Evolutionary conservation across 1,140 invertebrate genomes (phyloP), one percentile per base, ranked within the genome.

Genomic region (Hermatobates lingyangjiaoensis): DNA sequence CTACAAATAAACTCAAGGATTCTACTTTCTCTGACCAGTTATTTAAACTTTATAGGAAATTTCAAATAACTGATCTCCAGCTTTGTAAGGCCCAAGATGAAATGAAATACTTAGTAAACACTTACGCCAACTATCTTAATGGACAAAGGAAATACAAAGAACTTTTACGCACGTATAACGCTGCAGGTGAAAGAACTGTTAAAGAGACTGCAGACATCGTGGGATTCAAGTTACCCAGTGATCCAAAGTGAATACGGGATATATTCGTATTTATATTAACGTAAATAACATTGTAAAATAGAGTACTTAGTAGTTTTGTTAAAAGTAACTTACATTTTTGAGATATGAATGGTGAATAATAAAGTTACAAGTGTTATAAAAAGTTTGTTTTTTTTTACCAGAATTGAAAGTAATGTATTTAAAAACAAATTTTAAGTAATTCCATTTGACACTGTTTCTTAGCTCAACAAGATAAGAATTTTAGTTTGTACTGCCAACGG

Each of bases 221-320:
- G 48, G 86, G 87, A 24, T 87, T 89, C 58, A 87, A 86, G 61
- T 63, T 90, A 27, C 86, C 86, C 0, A 79, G 84, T 61, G 83
- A 87, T 69, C 80, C 81, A 15, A 81, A 77, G 60, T 76, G 64
- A 66, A 50, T 52, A 34, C n/a, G n/a, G n/a, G n/a, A n/a, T n/a
- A n/a, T n/a, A n/a, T n/a, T n/a, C n/a, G n/a, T n/a, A n/a, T n/a
- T n/a, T n/a, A n/a, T n/a, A n/a, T n/a, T n/a, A n/a, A n/a, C n/a
- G n/a, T n/a, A n/a, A n/a, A n/a, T n/a, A n/a, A n/a, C n/a, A n/a
- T n/a, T n/a, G n/a, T n/a, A n/a, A n/a, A n/a, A n/a, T n/a, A n/a
- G n/a, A n/a, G n/a, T n/a, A n/a, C n/a, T n/a, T n/a, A n/a, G n/a
- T n/a, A n/a, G n/a, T n/a, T n/a, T n/a, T n/a, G n/a, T n/a, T n/a